Percentiles rank a stretch among this genome's conserved stretches.
These are phyloP conservation scores for Bursaphelenchus okinawaensis DNA, from an alignment of 2,888 invertebrate species.

Conservation along the genomic window DNA sequence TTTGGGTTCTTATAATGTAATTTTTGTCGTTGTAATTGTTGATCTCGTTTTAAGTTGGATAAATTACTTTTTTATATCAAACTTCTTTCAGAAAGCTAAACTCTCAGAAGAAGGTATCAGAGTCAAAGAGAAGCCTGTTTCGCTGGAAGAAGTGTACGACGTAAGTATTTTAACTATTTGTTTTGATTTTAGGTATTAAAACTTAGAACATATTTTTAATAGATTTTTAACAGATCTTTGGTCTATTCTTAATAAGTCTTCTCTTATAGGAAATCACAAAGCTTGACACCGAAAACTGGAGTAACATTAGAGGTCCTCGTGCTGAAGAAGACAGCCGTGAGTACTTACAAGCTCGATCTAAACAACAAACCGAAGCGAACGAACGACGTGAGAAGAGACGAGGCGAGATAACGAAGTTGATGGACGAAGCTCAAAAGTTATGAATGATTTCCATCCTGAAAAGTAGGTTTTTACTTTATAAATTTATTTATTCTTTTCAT, in stretches of 20 bases:
- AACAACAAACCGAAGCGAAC: slow-evolving; percentile 22
- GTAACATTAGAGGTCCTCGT: slow-evolving; percentile 54
- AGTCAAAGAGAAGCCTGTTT: slow-evolving; percentile 35
- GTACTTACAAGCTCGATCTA: slow-evolving; percentile 28
- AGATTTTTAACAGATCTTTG: too few relatives aligned
- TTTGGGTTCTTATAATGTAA: background rate
- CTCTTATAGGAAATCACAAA: slow-evolving; percentile 39
- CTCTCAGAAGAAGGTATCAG: slow-evolving; percentile 37
- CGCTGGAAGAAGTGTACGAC: slow-evolving; percentile 44
- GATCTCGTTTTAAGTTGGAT: too few relatives aligned
- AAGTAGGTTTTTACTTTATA: background rate
- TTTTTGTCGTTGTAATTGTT: slow-evolving; percentile 7
- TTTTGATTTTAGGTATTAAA: slow-evolving; percentile 1
- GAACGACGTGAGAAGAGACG: slow-evolving; percentile 3
- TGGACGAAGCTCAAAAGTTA: background rate
- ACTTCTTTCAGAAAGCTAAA: slow-evolving; percentile 25
- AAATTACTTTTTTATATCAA: too few relatives aligned
- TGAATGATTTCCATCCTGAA: background rate
- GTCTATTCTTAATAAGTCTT: too few relatives aligned
- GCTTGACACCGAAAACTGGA: slow-evolving; percentile 52
- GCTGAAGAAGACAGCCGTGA: slow-evolving; percentile 46
- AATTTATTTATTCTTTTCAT: too few relatives aligned
- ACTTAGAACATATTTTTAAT: too few relatives aligned
- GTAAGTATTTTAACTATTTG: slow-evolving; percentile 21
- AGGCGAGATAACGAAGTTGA: background rate